Evolutionary conservation across 2,113 vertebrate species (phyloP).

Genomic region (Kryptolebias marmoratus): DNA sequence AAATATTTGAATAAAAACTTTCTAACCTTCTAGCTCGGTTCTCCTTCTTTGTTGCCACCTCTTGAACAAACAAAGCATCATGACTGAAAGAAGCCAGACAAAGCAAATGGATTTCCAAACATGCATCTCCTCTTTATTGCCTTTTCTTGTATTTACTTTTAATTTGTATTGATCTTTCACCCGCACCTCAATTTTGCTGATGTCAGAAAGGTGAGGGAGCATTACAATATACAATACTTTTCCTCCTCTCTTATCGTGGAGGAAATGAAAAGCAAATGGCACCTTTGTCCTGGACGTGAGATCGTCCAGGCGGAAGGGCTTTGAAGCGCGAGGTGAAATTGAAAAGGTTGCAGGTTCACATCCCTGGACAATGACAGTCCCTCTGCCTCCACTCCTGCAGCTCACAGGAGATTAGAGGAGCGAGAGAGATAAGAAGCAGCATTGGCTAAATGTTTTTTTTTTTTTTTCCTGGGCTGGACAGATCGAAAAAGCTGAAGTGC

Average conservation of each 20-base stretch:
- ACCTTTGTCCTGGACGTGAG: slow-evolving; percentile 82
- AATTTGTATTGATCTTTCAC: slow-evolving; percentile 86
- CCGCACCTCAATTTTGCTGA: slow-evolving; percentile 78
- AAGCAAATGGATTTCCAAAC: slow-evolving; percentile 76
- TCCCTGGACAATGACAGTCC: slow-evolving; percentile 82
- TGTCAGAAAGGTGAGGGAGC: slow-evolving; percentile 82
- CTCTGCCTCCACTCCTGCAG: slow-evolving; percentile 75
- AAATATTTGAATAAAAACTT: slow-evolving; percentile 33
- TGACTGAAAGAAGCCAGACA: slow-evolving; percentile 58
- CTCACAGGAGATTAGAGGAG: slow-evolving; percentile 81
- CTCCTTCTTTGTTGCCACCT: slow-evolving; percentile 18
- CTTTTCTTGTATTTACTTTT: slow-evolving; percentile 87
- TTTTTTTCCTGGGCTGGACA: slow-evolving; percentile 38
- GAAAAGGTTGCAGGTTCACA: slow-evolving; percentile 85
- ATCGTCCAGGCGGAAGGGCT: slow-evolving; percentile 79
- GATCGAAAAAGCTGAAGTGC: slow-evolving; percentile 73
- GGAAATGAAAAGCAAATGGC: slow-evolving; percentile 87
- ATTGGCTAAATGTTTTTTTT: slow-evolving; percentile 73
- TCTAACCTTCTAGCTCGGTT: slow-evolving; percentile 50
- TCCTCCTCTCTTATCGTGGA: slow-evolving; percentile 73
- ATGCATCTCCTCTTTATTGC: slow-evolving; percentile 53
- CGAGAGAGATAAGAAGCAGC: slow-evolving; percentile 77
- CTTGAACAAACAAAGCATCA: slow-evolving; percentile 69
- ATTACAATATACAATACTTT: slow-evolving; percentile 86
- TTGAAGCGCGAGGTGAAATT: slow-evolving; percentile 79